A percentile compares a stretch with the other conserved stretches of the same genome.
phyloP scores from a whole-genome alignment of 1,140 invertebrate species.

The Pseudomyrmex cubaensis region DNA sequence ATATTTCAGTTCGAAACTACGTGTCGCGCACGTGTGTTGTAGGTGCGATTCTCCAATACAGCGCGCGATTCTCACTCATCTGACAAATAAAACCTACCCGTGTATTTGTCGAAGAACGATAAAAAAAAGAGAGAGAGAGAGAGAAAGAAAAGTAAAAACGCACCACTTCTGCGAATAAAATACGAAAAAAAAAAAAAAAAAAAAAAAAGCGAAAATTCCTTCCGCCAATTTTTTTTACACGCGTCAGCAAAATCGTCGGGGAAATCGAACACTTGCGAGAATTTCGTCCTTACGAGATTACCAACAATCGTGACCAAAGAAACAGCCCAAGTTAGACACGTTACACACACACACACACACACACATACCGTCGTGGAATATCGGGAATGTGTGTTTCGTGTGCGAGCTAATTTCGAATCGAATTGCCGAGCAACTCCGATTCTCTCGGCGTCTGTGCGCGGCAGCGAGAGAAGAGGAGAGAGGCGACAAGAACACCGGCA shows the following conservation, averaged over 20 bases:
- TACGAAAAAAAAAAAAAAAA: too few relatives aligned
- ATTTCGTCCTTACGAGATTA: neutral
- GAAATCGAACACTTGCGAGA: neutral
- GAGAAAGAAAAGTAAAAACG: too few relatives aligned
- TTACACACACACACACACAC: too few relatives aligned
- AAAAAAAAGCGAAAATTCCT: neutral
- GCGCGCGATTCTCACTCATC: too few relatives aligned
- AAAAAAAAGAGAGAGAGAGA: too few relatives aligned
- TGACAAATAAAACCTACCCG: too few relatives aligned
- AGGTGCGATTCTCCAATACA: neutral
- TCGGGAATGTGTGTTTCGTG: constrained; percentile 16
- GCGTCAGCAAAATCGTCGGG: neutral
- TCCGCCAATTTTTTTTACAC: neutral
- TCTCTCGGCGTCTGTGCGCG: constrained; percentile 46
- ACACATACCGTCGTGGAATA: neutral
- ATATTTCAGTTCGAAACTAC: neutral
- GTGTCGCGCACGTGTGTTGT: neutral
- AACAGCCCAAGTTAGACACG: neutral
- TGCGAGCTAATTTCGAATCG: constrained; percentile 23
- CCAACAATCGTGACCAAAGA: neutral
- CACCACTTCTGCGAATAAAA: too few relatives aligned
- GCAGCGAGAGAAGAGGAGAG: neutral
- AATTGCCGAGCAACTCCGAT: constrained; percentile 48
- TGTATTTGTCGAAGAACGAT: too few relatives aligned
- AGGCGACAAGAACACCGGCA: constrained; percentile 34